Evolutionary conservation across 2,888 invertebrate species (phyloP), one percentile per base, ranked within the genome.

Genomic region (Coelinius sp.): DNA sequence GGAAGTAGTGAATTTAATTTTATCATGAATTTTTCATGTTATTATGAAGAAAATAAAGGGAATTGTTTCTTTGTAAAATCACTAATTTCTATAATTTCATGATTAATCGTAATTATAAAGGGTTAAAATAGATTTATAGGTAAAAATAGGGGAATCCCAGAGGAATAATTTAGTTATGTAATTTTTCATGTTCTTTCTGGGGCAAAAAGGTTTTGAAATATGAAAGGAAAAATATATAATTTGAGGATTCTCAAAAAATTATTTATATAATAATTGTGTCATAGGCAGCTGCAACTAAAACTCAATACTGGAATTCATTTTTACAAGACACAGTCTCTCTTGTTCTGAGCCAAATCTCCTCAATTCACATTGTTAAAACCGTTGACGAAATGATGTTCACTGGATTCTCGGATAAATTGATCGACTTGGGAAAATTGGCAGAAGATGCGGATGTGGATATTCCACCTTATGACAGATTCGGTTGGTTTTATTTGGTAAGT

Each of bases 401-500:
- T 1, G 97, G 97, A 0, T 97, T 95, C 83, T 89, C 91, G 0
- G 96, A 97, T 84, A 88, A 91, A 0, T 85, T 96, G 66, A 90
- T 97, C 70, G 91, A 92, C 44, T 86, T 94, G 74, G 93, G 93
- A 0, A 90, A 89, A 76, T 81, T 93, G 69, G 91, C 92, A 0
- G 84, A 90, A 0, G 89, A 91, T 24, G 89, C 81, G 0, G 85
- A 82, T 0, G 80, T 84, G 3, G 78, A 82, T 25, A 74, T 89
- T 6, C 89, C 91, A 0, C 91, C 91, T 0, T 92, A 92, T 75
- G 96, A 96, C 81, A 91, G 90, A 81, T 96, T 97, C 84, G 97
- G 95, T 10, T 94, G 96, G 93, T 97, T 97, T 88, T 96, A 95
- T 79, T 89, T 88, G 80, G 92, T 92, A 76, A 8, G 65, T 59